phyloP scores from a whole-genome alignment of 2,888 invertebrate species.

The Leistus spinibarbis region DNA sequence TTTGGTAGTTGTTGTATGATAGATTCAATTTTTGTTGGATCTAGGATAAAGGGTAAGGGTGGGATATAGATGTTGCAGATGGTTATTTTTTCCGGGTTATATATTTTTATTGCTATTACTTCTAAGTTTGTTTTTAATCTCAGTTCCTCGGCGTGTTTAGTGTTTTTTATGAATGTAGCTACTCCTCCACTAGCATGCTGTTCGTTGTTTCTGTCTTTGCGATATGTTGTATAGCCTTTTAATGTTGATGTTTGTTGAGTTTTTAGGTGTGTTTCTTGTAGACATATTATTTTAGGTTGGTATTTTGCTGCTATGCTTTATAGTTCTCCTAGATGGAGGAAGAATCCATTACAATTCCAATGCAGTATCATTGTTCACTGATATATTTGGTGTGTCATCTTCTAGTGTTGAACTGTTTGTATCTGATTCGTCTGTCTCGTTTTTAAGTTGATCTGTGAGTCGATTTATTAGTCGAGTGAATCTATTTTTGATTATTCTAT shows the following conservation, averaged over 20 bases:
- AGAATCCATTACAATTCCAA: conserved; percentile 37
- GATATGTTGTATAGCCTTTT: conserved; percentile 14
- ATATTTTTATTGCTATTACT: conserved; percentile 10
- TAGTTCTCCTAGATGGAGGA: conserved; percentile 14
- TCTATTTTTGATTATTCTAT: no score
- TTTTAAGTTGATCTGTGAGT: no score
- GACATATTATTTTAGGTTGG: conserved; percentile 19
- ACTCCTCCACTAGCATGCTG: conserved; percentile 20
- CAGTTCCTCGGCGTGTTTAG: no score
- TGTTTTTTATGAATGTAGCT: neutral
- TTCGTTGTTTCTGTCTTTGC: conserved; percentile 9
- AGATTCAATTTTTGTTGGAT: neutral
- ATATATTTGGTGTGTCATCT: no score
- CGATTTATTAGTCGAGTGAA: no score
- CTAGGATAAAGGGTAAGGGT: neutral
- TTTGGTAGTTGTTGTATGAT: no score
- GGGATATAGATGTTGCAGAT: conserved; percentile 31
- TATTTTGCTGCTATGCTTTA: conserved; percentile 16
- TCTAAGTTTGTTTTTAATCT: no score
- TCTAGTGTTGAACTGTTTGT: no score
- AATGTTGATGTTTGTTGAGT: neutral
- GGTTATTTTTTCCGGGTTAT: neutral
- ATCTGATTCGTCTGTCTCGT: no score
- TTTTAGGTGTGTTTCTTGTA: conserved; percentile 36
- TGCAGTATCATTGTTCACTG: conserved; percentile 30